Evolutionary conservation across 2,888 invertebrate species (phyloP).

Genomic region (Spilarctia lutea): DNA sequence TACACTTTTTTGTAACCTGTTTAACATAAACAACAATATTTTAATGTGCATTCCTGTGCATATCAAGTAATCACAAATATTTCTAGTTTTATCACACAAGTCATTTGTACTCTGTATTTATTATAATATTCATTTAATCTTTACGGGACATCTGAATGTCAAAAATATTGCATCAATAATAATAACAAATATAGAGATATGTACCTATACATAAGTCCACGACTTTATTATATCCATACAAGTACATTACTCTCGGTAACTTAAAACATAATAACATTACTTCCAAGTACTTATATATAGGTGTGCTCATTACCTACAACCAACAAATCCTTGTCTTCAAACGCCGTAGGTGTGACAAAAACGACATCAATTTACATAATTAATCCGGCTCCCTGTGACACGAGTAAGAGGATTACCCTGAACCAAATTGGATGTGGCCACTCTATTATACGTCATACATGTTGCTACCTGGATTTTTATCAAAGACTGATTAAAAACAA

Average conservation of each 20-base stretch:
- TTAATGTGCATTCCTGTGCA: too few species aligned
- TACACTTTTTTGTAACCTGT: background rate
- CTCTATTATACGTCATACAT: constrained; percentile 40
- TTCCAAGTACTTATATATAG: constrained; percentile 4
- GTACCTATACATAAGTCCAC: too few species aligned
- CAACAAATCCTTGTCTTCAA: constrained; percentile 30
- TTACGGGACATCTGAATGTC: background rate
- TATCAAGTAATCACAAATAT: background rate
- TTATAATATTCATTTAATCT: background rate
- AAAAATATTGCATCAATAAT: background rate
- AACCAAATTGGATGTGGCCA: constrained; percentile 72
- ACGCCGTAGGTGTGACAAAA: constrained; percentile 55
- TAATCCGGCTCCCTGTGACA: constrained; percentile 66
- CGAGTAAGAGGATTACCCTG: constrained; percentile 68
- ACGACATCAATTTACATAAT: constrained; percentile 77
- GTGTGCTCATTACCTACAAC: constrained; percentile 19
- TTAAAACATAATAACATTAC: background rate
- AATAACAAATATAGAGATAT: background rate
- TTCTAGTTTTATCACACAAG: background rate
- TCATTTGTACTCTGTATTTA: background rate
- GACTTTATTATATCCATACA: background rate
- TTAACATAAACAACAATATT: background rate
- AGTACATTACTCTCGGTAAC: background rate
- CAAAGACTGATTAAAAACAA: constrained; percentile 8
- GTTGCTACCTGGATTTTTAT: constrained; percentile 22